Evolutionary conservation across 2,113 vertebrate genomes (phyloP), one percentile per base, ranked within the genome.

Genomic region (Etia nguti): DNA sequence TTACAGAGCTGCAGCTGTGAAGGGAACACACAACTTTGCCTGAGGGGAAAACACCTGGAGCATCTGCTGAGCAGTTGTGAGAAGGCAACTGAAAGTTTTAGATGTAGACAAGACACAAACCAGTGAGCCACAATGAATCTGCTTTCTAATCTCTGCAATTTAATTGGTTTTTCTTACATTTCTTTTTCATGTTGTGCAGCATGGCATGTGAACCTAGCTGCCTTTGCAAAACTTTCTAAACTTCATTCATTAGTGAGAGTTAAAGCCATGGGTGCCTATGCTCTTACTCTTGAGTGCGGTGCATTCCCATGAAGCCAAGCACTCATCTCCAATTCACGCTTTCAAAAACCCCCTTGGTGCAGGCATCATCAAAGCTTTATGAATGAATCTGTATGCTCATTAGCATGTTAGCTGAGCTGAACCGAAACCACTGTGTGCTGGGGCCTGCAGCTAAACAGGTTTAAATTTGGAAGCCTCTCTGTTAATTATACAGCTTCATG

Each of bases 341-440:
- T 86, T 88, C 84, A 82, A 93, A 85, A 87, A 81, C 62, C 54
- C 90, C 91, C 82, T 89, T 15, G 79, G 90, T 87, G 90, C 79
- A 93, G 20, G 54, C 83, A 89, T 90, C 92, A 92, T 94, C 93
- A 94, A 92, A 94, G 93, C 92, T 90, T 90, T 91, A 93, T 95
- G 92, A 95, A 94, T 94, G 92, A 90, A 93, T 88, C 48, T 55
- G 80, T 80, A 54, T 22, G 83, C 93, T 94, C 90, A 95, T 95
- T 93, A 94, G 93, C 90, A 94, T 86, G 90, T 89, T 94, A 83
- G 88, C 92, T 88, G 92, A 85, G 91, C 88, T 48, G 91, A 82
- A 88, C 83, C 83, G 86, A 80, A 92, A 86, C 88, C 88, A 91
- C 24, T 18, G 87, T 57, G 88, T 38, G 29, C 75, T 50, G 88